Evolutionary conservation across 2,888 invertebrate genomes (phyloP).

Genomic region (Pelosia muscerda): DNA sequence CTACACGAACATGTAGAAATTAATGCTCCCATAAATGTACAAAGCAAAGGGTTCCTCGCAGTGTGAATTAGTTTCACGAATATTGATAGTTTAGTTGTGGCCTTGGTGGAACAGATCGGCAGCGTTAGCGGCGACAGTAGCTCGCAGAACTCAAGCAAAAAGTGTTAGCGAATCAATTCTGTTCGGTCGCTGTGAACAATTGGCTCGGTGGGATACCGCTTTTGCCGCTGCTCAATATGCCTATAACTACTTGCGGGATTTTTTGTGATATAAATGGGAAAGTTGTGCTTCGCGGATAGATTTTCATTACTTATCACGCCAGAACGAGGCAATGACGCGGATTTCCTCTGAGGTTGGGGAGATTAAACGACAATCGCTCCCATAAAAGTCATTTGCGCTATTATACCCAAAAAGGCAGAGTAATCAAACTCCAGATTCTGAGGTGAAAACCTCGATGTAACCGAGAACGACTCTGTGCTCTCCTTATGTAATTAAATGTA

Average conservation of each 20-base stretch:
- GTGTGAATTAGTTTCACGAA: slow-evolving; percentile 11
- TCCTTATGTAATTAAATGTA: no score
- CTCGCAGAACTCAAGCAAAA: slow-evolving; percentile 13
- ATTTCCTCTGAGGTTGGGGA: no score
- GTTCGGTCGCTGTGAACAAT: slow-evolving; percentile 13
- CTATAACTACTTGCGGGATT: no score
- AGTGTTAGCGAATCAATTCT: slow-evolving; percentile 19
- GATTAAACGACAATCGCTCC: no score
- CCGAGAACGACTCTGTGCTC: no score
- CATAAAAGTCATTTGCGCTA: no score
- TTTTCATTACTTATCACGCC: neutral
- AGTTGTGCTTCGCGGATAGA: neutral
- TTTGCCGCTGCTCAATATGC: neutral
- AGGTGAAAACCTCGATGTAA: no score
- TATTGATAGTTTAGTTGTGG: neutral
- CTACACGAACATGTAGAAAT: neutral
- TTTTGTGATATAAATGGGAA: neutral
- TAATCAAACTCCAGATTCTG: no score
- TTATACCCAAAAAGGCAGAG: no score
- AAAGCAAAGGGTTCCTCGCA: neutral
- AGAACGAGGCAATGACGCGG: no score
- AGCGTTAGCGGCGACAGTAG: slow-evolving; percentile 7
- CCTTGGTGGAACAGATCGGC: slow-evolving; percentile 10
- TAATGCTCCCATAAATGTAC: neutral
- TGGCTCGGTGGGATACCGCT: slow-evolving; percentile 13